Evolutionary conservation across 2,113 vertebrate genomes (phyloP).

Genomic region (Heterochromis multidens): DNA sequence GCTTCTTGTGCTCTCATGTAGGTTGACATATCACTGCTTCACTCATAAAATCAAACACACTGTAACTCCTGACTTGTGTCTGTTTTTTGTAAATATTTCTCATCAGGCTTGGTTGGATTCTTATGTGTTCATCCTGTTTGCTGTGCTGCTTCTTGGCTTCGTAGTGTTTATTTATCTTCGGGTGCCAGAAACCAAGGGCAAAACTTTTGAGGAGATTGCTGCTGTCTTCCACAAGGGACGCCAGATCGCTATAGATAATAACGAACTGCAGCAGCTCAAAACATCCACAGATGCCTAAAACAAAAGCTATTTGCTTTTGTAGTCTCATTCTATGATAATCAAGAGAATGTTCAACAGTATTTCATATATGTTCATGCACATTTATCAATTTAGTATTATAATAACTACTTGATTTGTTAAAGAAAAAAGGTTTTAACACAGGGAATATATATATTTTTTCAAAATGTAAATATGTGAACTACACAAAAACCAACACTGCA

Average conservation of each 20-base stretch:
- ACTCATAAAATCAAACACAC: neutral
- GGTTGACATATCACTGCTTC: neutral
- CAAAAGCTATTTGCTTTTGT: neutral
- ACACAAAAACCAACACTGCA: neutral
- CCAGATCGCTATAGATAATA: conserved; percentile 19
- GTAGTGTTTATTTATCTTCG: conserved; percentile 83
- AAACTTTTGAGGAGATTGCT: conserved; percentile 89
- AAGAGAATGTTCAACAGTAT: neutral
- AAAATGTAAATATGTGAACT: neutral
- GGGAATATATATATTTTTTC: neutral
- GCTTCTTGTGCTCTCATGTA: neutral
- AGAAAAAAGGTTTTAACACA: neutral
- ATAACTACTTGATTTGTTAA: neutral
- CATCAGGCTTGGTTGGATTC: conserved; percentile 77
- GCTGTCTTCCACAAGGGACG: conserved; percentile 81
- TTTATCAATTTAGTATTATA: neutral
- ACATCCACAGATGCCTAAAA: conserved; percentile 73
- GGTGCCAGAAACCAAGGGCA: conserved; percentile 94
- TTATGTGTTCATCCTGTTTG: conserved; percentile 88
- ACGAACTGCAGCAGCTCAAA: conserved; percentile 84
- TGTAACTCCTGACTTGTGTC: neutral
- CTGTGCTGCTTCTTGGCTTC: conserved; percentile 81
- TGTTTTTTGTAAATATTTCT: neutral
- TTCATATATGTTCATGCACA: neutral
- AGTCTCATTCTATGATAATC: neutral